Evolutionary conservation across 2,113 vertebrate genomes (phyloP).

Genomic region (Ceyx margarethae): DNA sequence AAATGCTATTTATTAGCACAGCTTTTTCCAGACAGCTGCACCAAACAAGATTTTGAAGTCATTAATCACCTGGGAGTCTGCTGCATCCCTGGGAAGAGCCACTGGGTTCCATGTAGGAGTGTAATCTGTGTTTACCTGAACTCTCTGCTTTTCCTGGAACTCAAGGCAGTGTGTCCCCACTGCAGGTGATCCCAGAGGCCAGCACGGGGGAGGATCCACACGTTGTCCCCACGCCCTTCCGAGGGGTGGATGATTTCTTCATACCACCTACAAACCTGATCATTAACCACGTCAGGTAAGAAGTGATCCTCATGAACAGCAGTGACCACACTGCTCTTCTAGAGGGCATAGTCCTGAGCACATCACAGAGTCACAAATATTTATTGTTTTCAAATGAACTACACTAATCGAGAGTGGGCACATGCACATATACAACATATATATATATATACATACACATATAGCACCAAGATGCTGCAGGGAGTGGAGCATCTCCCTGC

Average conservation of each 20-base stretch:
- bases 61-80: neutral
- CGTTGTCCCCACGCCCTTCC: slow-evolving; percentile 81
- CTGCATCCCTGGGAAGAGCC: neutral
- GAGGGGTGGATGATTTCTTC: slow-evolving; percentile 89
- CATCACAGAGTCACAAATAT: too few species aligned
- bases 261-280: slow-evolving; percentile 96
- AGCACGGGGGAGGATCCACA: slow-evolving; percentile 83
- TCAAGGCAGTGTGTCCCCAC: slow-evolving; percentile 14
- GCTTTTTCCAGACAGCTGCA: neutral
- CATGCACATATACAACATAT: too few species aligned
- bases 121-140: neutral
- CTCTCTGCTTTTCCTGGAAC: neutral
- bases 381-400: too few species aligned
- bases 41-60: neutral
- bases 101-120: accelerated
- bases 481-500: too few species aligned
- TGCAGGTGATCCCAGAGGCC: slow-evolving; percentile 90
- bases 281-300: slow-evolving; percentile 96
- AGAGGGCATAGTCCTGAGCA: neutral
- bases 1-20: neutral
- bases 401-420: too few species aligned
- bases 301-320: neutral
- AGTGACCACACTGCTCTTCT: neutral
- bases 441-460: too few species aligned
- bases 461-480: too few species aligned